Base-by-base conservation (phyloP, 92 coral and sea anemone species). In the Virgularia gustaviana region DNA sequence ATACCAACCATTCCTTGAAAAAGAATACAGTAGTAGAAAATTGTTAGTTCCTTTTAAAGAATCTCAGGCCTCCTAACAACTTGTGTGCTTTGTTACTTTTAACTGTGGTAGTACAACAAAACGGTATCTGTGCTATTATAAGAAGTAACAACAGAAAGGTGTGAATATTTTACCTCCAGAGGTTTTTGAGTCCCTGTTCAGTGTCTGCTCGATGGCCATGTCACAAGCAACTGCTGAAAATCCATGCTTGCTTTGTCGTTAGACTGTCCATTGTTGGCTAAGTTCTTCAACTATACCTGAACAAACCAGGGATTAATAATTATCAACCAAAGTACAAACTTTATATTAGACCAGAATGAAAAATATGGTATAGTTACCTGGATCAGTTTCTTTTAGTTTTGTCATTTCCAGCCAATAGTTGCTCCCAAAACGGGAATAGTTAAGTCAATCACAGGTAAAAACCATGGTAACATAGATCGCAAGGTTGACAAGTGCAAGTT, bases 341-440 rank as follows among this genome's bases (percentile, higher is more conserved):
- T n/a, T n/a, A n/a, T n/a, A n/a, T n/a, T n/a, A n/a, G n/a, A n/a
- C n/a, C n/a, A n/a, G n/a, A n/a, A n/a, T n/a, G 23, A 25, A 19
- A 25, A 55, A 25, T 3, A 55, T 2, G 25, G 34, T 2, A 55
- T 12, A 24, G 30, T 22, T 77, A 78, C 82, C 82, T 78, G 82
- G 82, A 38, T 67, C 65, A 29, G 82, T 78, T 18, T 38, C 38
- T 67, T 78, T 36, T 25, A 66, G 70, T 18, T 60, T 33, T 15
- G 64, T 67, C 78, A 78, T 78, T 45, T 78, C 83, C 15, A 78
- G 38, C 83, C 70, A 68, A 39, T 70, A 79, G 12, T 77, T 72
- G 10, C 77, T 33, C 4, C 70, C 71, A 37, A 57, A 74, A 57
- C 79, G 38, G 2, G 70, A 1, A 23, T 39, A 75, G 45, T 61